phyloP scores from a whole-genome alignment of 2,888 invertebrate genomes.

The Liopterus haemorrhoidalis region DNA sequence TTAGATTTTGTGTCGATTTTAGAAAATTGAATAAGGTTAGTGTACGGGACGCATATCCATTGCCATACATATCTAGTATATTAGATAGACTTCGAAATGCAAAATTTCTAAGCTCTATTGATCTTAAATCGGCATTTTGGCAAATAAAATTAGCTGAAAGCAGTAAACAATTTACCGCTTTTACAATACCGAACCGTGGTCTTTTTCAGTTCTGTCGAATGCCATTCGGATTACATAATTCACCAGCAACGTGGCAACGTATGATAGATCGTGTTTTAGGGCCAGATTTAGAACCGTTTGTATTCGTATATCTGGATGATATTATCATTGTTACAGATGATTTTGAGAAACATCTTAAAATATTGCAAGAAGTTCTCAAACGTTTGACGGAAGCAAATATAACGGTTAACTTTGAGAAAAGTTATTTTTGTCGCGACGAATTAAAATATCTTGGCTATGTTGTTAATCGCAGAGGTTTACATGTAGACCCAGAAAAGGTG shows the following conservation, averaged over 20 bases:
- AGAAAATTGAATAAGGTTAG: constrained; percentile 36
- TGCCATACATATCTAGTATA: constrained; percentile 35
- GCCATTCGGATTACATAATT: constrained; percentile 33
- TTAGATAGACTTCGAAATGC: constrained; percentile 35
- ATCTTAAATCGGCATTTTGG: constrained; percentile 32
- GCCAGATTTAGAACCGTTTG: constrained; percentile 28
- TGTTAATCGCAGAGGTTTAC: too few species aligned
- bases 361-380: too few species aligned
- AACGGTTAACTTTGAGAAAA: too few species aligned
- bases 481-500: too few species aligned
- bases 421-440: too few species aligned
- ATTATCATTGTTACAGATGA: too few species aligned
- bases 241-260: constrained; percentile 31
- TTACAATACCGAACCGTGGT: constrained; percentile 31
- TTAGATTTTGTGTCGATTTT: constrained; percentile 36
- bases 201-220: constrained; percentile 33
- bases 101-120: constrained; percentile 36
- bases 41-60: constrained; percentile 35
- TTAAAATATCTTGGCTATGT: too few species aligned
- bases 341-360: too few species aligned
- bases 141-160: constrained; percentile 26
- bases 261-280: constrained; percentile 31
- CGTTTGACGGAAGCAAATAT: too few species aligned
- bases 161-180: constrained; percentile 32
- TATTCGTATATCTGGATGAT: constrained; percentile 34